phyloP scores from a whole-genome alignment of 1,140 invertebrate genomes.

The Heliothis subflexa region DNA sequence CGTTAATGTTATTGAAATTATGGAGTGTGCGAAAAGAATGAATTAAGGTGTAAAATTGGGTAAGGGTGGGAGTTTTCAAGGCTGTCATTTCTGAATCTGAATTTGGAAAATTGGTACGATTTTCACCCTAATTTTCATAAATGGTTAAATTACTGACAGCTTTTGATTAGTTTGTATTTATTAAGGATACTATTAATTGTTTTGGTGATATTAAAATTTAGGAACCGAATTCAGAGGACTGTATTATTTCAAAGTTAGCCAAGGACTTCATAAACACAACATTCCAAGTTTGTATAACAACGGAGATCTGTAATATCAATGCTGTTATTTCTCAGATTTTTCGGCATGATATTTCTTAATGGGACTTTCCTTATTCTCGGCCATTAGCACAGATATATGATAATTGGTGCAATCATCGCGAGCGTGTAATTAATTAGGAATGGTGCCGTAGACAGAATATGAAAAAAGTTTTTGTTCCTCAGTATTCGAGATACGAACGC shows the following conservation, averaged over 20 bases:
- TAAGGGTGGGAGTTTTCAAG: too few species aligned
- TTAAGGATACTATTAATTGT: too few species aligned
- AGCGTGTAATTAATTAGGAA: constrained; percentile 14
- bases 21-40: too few species aligned
- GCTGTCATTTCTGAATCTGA: too few species aligned
- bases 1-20: too few species aligned
- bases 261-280: not conserved
- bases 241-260: constrained; percentile 20
- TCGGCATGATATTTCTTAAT: constrained; percentile 12
- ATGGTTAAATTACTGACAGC: too few species aligned
- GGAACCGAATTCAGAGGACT: too few species aligned
- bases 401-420: constrained; percentile 28
- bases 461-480: constrained; percentile 21
- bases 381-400: constrained; percentile 36
- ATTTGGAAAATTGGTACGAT: too few species aligned
- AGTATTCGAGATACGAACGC: not conserved
- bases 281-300: not conserved
- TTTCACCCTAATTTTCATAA: too few species aligned
- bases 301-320: constrained; percentile 2
- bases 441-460: not conserved
- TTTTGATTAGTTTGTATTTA: too few species aligned
- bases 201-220: too few species aligned
- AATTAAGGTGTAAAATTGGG: too few species aligned
- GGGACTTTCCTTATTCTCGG: not conserved
- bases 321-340: not conserved